Evolutionary conservation across 92 coral and sea anemone species (phyloP).

Genomic region (Montipora capitata): DNA sequence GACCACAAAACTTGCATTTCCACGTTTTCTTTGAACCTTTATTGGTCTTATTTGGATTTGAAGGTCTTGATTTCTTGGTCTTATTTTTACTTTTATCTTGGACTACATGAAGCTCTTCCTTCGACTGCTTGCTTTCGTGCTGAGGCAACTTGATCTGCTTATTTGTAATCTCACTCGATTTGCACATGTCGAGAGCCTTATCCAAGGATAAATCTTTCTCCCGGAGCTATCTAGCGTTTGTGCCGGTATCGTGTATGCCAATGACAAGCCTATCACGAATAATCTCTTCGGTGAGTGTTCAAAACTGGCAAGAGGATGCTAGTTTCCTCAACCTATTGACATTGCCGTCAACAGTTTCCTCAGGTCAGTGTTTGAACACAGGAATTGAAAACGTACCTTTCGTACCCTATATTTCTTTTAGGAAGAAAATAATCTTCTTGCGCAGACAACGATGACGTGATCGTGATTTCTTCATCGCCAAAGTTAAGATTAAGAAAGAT

Average conservation of each 20-base stretch:
- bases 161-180: background rate
- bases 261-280: slow-evolving; percentile 19
- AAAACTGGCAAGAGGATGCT: too few relatives aligned
- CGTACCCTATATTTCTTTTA: too few relatives aligned
- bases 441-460: too few relatives aligned
- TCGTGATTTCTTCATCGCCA: too few relatives aligned
- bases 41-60: background rate
- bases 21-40: background rate
- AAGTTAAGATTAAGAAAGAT: background rate
- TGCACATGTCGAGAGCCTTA: slow-evolving; percentile 56
- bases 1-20: slow-evolving; percentile 55
- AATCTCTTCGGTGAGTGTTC: too few relatives aligned
- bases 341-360: too few relatives aligned
- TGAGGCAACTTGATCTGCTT: slow-evolving; percentile 1
- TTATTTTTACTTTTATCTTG: background rate
- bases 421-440: too few relatives aligned
- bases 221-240: slow-evolving; percentile 62
- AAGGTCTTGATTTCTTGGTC: background rate
- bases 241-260: slow-evolving; percentile 22
- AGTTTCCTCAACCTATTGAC: too few relatives aligned
- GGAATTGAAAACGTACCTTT: too few relatives aligned
- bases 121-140: background rate
- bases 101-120: background rate
- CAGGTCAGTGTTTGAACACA: too few relatives aligned
- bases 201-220: slow-evolving; percentile 54